Base-by-base conservation (phyloP, 2,888 invertebrate genomes). In the Holacanthella duospinosa region DNA sequence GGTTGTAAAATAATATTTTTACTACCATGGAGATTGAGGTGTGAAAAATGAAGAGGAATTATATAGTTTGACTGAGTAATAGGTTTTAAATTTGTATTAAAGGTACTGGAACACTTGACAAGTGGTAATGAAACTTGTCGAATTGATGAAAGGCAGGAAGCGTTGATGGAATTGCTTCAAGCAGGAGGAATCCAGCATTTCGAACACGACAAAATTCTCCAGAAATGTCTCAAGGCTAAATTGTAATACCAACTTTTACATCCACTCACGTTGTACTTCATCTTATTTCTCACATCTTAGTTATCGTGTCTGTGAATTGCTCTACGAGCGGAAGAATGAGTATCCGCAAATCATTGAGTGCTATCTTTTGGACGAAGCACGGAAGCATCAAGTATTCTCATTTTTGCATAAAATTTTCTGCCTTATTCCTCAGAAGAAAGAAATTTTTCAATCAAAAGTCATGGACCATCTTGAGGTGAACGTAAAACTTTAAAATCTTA, bases 111-210 rank as follows among this genome's bases (percentile, higher is more conserved):
- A 28, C 73, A 73, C 66, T 66, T 73, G 36, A 73, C 73, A 4
- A 70, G 71, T 65, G 66, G 67, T 9, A 68, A 70, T 25, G 71
- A 71, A 64, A 61, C 59, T 4, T 54, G 65, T 2, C 65, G 73
- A 27, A 64, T 67, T 68, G 83, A 83, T 64, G 88, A 88, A 75
- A 78, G 87, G 43, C 87, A 89, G 75, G 86, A 86, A 74, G 85
- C 87, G 1, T 80, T 87, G 77, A 77, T 87, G 58, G 87, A 88
- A 74, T 77, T 89, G 29, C 77, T 88, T 16, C 79, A 81, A n/a
- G 80, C 83, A 64, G 81, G 84, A 69, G 81, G 84, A 57, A 77
- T 87, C 27, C 77, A 78, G 28, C 80, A 83, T 74, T 81, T 85
- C 64, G 80, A 83, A 63, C 79, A 80, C 64, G 81, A 82, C 36